Base-by-base conservation (phyloP, 1,140 invertebrate genomes). In the Pantala flavescens region DNA sequence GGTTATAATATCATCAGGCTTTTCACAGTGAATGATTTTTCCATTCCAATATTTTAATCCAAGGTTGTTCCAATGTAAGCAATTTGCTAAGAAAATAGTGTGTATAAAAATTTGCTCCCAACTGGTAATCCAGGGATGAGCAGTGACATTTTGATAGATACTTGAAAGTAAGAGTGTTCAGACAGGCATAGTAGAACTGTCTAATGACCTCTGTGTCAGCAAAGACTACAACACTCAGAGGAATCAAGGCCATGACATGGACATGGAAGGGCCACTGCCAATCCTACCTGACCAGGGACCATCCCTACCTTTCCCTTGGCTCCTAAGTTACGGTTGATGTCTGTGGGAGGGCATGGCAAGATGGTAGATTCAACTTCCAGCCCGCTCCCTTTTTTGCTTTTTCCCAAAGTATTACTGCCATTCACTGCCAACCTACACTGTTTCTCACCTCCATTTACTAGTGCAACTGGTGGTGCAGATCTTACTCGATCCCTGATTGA, bases 201-300 rank as follows among this genome's bases (percentile, higher is more conserved):
- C 49, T 63, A 63, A 63, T 63, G 49, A 63, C 49, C 49, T 63
- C 12, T 63, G n/a, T 63, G 49, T 63, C 49, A 63, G 49, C 49
- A 63, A 21, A 63, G 49, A 63, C 49, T 63, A 63, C 49, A 63
- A 14, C 49, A 63, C n/a, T 63, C 49, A 21, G 49, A 63, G 14
- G 49, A 63, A 21, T 63, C 49, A 21, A 63, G 49, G 49, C 49
- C 49, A 12, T 63, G 49, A 21, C 49, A 63, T 63, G 49, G 49
- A 21, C 49, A 63, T 19, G 49, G 49, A 1, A 63, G 49, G 49
- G 49, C 49, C 49, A 63, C 49, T 19, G 49, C 49, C 49, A 63
- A 21, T 12, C 49, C 49, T 21, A 63, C 49, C 49, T 16, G 49
- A 16, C 49, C 49, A 16, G 49, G 2, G 14, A 63, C 49, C 12